A percentile compares a stretch with the other conserved stretches of the same genome.
Conservation (phyloP, 2,888 invertebrate genomes). For the Drosophila incognita region DNA sequence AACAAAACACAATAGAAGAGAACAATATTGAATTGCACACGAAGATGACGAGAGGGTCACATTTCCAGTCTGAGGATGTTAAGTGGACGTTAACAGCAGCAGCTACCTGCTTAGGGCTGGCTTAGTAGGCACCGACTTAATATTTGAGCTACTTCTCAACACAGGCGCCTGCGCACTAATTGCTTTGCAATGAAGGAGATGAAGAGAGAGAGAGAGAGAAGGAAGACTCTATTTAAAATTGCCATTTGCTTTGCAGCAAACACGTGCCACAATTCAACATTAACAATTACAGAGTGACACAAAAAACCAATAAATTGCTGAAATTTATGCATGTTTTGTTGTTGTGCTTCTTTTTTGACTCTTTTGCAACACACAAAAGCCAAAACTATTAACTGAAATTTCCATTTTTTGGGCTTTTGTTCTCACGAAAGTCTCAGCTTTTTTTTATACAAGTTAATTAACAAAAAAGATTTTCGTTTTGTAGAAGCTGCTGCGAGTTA, state of each 20-base stretch:
- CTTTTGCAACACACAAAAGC: slow-evolving; percentile 6
- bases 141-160: slow-evolving; percentile 23
- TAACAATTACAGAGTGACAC: slow-evolving; percentile 19
- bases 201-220: background rate
- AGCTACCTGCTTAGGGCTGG: slow-evolving; percentile 42
- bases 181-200: slow-evolving; percentile 26
- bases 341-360: background rate
- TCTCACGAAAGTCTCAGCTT: slow-evolving; percentile 53
- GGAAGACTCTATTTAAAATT: background rate
- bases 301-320: slow-evolving; percentile 3
- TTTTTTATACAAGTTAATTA: slow-evolving; percentile 71
- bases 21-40: slow-evolving; percentile 73
- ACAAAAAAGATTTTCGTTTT: slow-evolving; percentile 45
- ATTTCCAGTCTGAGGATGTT: slow-evolving; percentile 26
- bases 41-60: slow-evolving; percentile 32
- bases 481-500: slow-evolving; percentile 58
- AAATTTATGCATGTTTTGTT: background rate
- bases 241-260: slow-evolving; percentile 8
- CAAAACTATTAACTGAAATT: slow-evolving; percentile 34
- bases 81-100: slow-evolving; percentile 17
- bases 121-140: slow-evolving; percentile 26
- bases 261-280: slow-evolving; percentile 48
- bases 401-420: slow-evolving; percentile 36
- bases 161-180: slow-evolving; percentile 56
- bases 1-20: slow-evolving; percentile 38